phyloP scores from a whole-genome alignment of 2,113 vertebrate genomes.

The Gallinago paraguaiae region DNA sequence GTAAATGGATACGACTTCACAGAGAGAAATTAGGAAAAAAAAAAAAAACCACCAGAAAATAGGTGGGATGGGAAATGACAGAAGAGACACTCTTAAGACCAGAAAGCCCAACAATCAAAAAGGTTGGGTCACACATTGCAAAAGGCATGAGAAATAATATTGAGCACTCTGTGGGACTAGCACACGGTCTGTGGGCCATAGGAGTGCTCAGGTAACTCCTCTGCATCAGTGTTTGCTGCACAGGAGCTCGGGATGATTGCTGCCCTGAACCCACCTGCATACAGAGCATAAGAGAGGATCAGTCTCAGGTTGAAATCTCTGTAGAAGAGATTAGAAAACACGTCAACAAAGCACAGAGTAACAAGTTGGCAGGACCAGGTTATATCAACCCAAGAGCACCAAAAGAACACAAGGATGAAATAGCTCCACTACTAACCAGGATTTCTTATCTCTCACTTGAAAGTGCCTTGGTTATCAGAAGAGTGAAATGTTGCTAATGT shows the following conservation, averaged over 20 bases:
- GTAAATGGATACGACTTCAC: neutral
- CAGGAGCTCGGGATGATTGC: neutral
- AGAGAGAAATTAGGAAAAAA: neutral
- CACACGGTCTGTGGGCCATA: rapidly evolving
- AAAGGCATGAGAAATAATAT: neutral
- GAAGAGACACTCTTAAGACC: neutral
- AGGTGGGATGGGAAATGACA: neutral
- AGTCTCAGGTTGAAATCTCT: neutral
- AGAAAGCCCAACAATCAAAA: neutral
- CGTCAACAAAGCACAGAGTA: neutral
- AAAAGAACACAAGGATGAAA: neutral
- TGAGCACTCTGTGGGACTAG: neutral
- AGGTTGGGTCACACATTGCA: neutral
- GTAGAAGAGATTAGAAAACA: neutral
- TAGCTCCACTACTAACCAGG: neutral
- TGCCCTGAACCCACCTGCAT: neutral
- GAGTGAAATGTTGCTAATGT: neutral
- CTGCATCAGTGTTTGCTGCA: neutral
- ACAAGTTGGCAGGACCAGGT: neutral
- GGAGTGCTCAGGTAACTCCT: neutral
- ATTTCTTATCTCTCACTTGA: neutral
- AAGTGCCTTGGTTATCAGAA: neutral
- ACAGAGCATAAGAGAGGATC: neutral
- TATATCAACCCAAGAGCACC: neutral
- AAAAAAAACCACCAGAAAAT: neutral